phyloP scores from a whole-genome alignment of 92 coral and sea anemone species.

The Parazoanthus atlanticus region DNA sequence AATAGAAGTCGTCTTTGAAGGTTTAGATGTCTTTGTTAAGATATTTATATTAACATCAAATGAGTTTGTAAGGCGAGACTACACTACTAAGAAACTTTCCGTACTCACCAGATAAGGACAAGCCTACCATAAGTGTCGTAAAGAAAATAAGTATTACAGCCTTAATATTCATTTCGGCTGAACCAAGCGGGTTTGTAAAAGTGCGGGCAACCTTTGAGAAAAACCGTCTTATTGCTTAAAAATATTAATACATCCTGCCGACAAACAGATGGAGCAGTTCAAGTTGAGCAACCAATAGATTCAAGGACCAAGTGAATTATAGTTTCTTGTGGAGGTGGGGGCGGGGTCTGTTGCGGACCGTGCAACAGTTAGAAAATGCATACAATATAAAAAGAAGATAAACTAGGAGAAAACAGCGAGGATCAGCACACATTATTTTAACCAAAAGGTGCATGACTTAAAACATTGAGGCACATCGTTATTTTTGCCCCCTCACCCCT shows the following conservation, averaged over 20 bases:
- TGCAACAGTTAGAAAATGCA: no score
- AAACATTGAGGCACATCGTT: no score
- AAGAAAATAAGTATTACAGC: not conserved
- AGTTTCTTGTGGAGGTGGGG: no score
- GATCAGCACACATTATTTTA: no score
- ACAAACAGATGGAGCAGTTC: not conserved
- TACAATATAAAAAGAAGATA: no score
- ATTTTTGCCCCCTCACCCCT: no score
- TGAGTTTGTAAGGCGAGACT: not conserved
- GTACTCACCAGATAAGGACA: not conserved
- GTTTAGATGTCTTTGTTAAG: not conserved
- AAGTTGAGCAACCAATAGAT: not conserved
- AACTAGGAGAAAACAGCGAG: no score
- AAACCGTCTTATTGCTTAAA: no score
- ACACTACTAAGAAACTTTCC: not conserved
- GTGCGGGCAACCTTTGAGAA: not conserved
- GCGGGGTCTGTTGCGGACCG: no score
- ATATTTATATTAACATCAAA: not conserved
- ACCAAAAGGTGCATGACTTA: no score
- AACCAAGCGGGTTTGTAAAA: not conserved
- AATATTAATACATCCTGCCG: not conserved
- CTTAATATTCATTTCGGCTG: not conserved
- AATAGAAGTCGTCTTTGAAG: not conserved
- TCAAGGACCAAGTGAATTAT: no score
- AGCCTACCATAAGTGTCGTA: not conserved